Percentiles rank a stretch among this genome's conserved stretches.
Conservation (phyloP, 2,888 invertebrate species). For the Arrhopalites spinosus region DNA sequence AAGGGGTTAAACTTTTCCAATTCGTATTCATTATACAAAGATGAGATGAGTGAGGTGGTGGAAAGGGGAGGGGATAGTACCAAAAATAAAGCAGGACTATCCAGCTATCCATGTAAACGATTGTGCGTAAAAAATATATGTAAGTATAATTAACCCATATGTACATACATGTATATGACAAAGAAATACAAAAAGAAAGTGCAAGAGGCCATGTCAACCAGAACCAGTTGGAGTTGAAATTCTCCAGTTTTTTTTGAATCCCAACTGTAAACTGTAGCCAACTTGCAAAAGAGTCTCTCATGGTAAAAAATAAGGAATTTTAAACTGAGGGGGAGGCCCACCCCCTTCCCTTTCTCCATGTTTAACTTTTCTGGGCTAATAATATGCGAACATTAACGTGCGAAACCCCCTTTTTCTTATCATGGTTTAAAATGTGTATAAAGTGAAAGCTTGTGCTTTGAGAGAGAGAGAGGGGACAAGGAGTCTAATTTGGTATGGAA, state of each 20-base stretch:
- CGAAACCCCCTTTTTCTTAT: not conserved
- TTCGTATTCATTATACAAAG: constrained; percentile 54
- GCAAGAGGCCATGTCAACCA: not conserved
- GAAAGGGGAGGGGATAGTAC: not conserved
- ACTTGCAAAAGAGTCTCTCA: no score
- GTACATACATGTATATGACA: no score
- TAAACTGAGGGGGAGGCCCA: no score
- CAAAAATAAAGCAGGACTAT: not conserved
- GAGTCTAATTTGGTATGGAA: constrained; percentile 44
- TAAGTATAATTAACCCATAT: no score
- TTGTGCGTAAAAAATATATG: no score
- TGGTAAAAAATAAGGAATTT: no score
- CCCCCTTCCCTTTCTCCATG: not conserved
- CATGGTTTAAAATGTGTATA: not conserved
- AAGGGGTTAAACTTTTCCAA: constrained; percentile 52
- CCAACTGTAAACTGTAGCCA: no score
- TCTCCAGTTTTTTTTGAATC: no score
- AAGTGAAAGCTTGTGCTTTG: not conserved
- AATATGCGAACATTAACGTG: constrained; percentile 16
- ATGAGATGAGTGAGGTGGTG: constrained; percentile 11
- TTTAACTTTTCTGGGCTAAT: constrained; percentile 9
- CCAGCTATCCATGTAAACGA: no score
- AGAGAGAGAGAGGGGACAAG: constrained; percentile 27
- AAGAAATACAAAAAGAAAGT: not conserved
- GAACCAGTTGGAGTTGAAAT: not conserved